Evolutionary conservation across 37 sponge, comb jelly and placozoan genomes (phyloP).

Genomic region (Ephydatia muelleri): DNA sequence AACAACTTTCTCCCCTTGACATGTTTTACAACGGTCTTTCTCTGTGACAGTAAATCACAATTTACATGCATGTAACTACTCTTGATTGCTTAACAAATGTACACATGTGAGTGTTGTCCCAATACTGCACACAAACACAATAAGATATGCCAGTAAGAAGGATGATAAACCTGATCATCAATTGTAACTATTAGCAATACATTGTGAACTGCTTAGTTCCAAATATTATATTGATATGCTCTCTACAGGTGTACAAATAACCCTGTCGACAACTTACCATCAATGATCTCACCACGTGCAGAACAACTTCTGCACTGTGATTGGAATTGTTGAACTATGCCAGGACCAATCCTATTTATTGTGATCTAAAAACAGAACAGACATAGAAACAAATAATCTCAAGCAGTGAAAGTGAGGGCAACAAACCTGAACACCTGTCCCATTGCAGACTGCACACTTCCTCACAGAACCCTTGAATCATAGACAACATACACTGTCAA

Average conservation of each 20-base stretch:
- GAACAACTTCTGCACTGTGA: slow-evolving; percentile 72
- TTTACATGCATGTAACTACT: no score
- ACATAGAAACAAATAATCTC: not conserved
- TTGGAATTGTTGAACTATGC: slow-evolving; percentile 91
- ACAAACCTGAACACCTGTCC: slow-evolving; percentile 70
- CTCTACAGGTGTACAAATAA: no score
- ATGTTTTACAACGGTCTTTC: slow-evolving; percentile 84
- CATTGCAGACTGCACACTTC: slow-evolving; percentile 74
- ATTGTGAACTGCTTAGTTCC: no score
- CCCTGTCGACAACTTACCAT: no score
- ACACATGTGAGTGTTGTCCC: not conserved
- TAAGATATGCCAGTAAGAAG: no score
- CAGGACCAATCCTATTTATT: slow-evolving; percentile 77
- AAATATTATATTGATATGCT: no score
- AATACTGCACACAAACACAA: no score
- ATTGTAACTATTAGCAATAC: no score
- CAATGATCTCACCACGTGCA: slow-evolving; percentile 89
- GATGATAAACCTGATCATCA: no score
- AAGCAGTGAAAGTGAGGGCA: not conserved
- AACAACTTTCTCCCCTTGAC: slow-evolving; percentile 84
- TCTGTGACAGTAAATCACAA: slow-evolving; percentile 33
- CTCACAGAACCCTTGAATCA: slow-evolving; percentile 74
- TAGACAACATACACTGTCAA: not conserved
- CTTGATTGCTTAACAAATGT: not conserved
- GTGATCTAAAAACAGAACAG: slow-evolving; percentile 38